A percentile compares a stretch with the other conserved stretches of the same genome.
These are phyloP conservation scores for Phenacoccus solenopsis DNA, from an alignment of 1,140 invertebrate species.

Conservation along the genomic window DNA sequence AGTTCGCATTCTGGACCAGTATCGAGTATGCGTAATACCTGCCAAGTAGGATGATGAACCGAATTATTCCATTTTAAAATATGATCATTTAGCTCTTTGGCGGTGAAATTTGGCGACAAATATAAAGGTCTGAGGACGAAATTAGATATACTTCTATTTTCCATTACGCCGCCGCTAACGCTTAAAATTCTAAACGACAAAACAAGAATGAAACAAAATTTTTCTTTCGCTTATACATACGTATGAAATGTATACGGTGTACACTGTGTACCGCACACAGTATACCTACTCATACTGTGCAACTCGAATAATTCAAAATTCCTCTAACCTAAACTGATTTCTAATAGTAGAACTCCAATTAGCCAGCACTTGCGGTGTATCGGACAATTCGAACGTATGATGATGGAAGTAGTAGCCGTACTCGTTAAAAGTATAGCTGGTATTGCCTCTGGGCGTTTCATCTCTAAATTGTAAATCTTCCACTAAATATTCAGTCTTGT, in stretches of 20 bases:
- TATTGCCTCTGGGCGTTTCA: background rate
- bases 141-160: background rate
- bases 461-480: constrained; percentile 29
- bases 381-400: constrained; percentile 22
- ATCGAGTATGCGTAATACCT: background rate
- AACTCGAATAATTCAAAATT: background rate
- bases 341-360: constrained; percentile 29
- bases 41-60: background rate
- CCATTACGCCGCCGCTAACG: constrained; percentile 7
- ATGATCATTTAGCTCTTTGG: background rate
- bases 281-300: background rate
- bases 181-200: constrained; percentile 18
- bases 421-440: background rate
- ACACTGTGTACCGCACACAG: background rate
- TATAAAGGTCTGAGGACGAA: constrained; percentile 15
- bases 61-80: background rate
- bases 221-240: too few species aligned
- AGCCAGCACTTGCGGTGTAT: constrained; percentile 23
- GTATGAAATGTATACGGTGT: background rate
- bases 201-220: background rate
- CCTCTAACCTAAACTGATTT: constrained; percentile 22
- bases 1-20: background rate
- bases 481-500: constrained; percentile 31
- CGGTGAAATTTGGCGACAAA: constrained; percentile 14
- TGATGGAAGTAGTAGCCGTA: constrained; percentile 10